Base-by-base conservation (phyloP, 2,888 invertebrate genomes). In the Magallana nippona region DNA sequence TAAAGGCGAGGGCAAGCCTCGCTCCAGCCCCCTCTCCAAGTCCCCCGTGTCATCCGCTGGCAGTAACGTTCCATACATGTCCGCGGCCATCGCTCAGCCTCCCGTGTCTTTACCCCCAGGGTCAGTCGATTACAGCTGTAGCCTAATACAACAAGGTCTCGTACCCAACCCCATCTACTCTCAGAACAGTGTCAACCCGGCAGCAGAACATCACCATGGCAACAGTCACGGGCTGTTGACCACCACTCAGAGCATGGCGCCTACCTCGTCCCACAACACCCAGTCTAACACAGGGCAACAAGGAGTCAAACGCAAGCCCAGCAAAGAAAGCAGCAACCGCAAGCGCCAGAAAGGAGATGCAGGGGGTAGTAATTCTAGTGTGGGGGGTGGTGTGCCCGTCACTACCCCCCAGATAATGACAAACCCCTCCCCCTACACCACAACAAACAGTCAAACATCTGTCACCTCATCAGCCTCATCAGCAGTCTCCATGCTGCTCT, bases 121-220 rank as follows among this genome's bases (percentile, higher is more conserved):
- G 32, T 88, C 91, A 1, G 86, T 90, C 15, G 88, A 90, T 78
- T 91, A 88, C 87, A 91, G 87, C 77, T 92, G 92, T 85, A 92
- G 91, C 86, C 89, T 94, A 82, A 93, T 94, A 84, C 93, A 94
- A 86, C 94, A 94, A 88, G 94, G 94, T 60, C 89, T 94, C 63
- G 94, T 94, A 82, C 94, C 94, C 79, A 94, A 94, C 89, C 94
- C 94, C n/a, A 92, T 94, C 83, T 94, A 94, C 89, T 87, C 90
- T 62, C 88, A 88, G 81, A 88, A 86, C 27, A 85, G 80, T 85
- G 88, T 88, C 32, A 88, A 88, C 82, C 85, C 83, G 44, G 82
- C 84, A 19, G 60, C 86, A 55, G 88, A 88, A n/a, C 82, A 86
- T 55, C 87, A 88, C 57, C 78, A 87, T 87, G 55, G 86, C 85